Base-by-base conservation (phyloP, 2,797 vertebrate genomes). In the Amazonetta brasiliensis region DNA sequence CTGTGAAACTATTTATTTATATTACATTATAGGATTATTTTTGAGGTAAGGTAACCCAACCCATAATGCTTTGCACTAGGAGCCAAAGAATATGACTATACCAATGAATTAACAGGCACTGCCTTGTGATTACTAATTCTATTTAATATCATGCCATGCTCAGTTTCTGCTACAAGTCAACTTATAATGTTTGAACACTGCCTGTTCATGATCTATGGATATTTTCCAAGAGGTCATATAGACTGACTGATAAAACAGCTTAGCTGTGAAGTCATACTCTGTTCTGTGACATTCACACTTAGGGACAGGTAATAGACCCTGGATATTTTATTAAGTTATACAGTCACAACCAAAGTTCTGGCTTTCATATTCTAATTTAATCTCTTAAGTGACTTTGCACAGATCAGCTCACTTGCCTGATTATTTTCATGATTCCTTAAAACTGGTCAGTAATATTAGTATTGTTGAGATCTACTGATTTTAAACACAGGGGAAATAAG, bases 11-110 rank as follows among this genome's bases (percentile, higher is more conserved):
- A 54, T 12, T 7, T 72, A 30, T 82, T 82, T 82, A 15, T 35
- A 44, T 35, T 48, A 39, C 6, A 54, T 89, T 56, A 72, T 19
- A 54, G 6, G n/a, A 78, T 87, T 89, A 58, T 33, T 84, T 84
- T 79, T 58, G 37, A 83, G 17, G 22, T 54, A 63, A 79, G 13
- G 25, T 41, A 92, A 54, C 20, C 6, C 28, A 64, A 56, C 2
- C 22, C 15, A 6, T 33, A 56, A 48, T 31, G 9, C 4, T 87
- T 89, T 19, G 0, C 11, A 28, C 31, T 2, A 1, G n/a, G 44
- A 35, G 0, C 0, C 33, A 79, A 75, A 6, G 6, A 5, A 25
- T 87, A 3, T 14, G 33, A 28, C 50, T 62, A 3, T 28, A 69
- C 12, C 10, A 75, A 76, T 56, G 93, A 81, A 78, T 50, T 41